Conservation (phyloP, 2,888 invertebrate species). For the Mellilla xanthometata region DNA sequence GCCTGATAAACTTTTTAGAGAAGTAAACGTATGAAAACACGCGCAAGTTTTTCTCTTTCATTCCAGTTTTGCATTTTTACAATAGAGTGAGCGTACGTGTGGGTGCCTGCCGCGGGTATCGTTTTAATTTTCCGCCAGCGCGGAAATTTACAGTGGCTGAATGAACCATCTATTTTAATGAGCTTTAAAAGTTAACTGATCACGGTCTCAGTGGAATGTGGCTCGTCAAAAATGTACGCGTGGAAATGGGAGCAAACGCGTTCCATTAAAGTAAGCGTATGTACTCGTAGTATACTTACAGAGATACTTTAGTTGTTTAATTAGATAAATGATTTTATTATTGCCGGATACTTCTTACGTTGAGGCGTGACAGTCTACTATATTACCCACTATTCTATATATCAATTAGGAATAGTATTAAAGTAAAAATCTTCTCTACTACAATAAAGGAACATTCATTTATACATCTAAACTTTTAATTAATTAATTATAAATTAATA, state of each 20-base stretch:
- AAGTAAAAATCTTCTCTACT: no score
- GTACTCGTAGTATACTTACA: no score
- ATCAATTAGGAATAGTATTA: no score
- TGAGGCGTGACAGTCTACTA: no score
- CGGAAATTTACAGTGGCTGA: conserved; percentile 73
- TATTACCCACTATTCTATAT: no score
- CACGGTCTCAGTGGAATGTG: conserved; percentile 44
- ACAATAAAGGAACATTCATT: no score
- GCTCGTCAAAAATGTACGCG: conserved; percentile 32
- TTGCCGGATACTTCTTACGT: no score
- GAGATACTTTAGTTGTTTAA: no score
- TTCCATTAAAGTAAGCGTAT: no score
- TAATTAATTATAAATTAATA: no score
- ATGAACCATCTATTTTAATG: conserved; percentile 81
- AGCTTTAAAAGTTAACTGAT: conserved; percentile 79
- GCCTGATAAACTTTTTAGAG: conserved; percentile 56
- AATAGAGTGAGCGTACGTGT: conserved; percentile 38
- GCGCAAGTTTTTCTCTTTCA: conserved; percentile 57
- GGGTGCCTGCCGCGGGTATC: conserved; percentile 64
- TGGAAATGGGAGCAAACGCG: conserved; percentile 7
- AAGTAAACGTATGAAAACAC: conserved; percentile 62
- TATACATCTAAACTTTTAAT: no score
- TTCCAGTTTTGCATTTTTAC: conserved; percentile 61
- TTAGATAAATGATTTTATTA: no score
- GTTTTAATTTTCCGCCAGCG: conserved; percentile 80